Conservation (phyloP, 35 echinoderm and acorn worm species). For the Lytechinus variegatus region DNA sequence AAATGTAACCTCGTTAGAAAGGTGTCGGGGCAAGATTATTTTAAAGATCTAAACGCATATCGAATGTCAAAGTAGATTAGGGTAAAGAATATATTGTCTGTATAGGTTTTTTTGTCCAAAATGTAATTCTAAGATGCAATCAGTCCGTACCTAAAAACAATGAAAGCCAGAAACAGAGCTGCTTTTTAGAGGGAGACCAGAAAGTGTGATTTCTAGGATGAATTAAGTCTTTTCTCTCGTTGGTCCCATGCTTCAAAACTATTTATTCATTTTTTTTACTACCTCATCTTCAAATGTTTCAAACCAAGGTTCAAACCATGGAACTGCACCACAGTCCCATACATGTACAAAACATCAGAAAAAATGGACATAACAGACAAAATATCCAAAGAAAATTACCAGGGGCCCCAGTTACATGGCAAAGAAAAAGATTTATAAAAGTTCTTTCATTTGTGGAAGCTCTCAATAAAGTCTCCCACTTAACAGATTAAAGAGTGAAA, state of each 20-base stretch:
- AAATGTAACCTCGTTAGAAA: neutral
- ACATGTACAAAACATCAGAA: neutral
- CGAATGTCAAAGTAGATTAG: too few species aligned
- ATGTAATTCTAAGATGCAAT: too few species aligned
- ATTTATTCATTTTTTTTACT: neutral
- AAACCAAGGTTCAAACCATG: neutral
- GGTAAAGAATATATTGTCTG: too few species aligned
- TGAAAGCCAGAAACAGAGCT: too few species aligned
- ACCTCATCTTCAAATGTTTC: neutral
- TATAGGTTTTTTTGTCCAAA: too few species aligned
- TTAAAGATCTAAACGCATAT: too few species aligned
- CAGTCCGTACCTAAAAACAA: too few species aligned
- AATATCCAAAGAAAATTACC: neutral
- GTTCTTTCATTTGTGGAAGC: neutral
- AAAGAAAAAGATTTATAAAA: neutral
- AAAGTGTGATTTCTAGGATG: too few species aligned
- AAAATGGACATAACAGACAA: neutral
- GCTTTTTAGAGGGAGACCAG: too few species aligned
- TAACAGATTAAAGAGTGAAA: neutral
- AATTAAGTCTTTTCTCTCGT: too few species aligned
- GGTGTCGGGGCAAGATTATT: neutral
- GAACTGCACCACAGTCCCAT: neutral
- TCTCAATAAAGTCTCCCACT: neutral
- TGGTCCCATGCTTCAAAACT: too few species aligned
- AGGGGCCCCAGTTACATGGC: neutral